These are phyloP conservation scores for Chionomys nivalis DNA, from an alignment of 2,113 vertebrate genomes.

Conservation along the genomic window DNA sequence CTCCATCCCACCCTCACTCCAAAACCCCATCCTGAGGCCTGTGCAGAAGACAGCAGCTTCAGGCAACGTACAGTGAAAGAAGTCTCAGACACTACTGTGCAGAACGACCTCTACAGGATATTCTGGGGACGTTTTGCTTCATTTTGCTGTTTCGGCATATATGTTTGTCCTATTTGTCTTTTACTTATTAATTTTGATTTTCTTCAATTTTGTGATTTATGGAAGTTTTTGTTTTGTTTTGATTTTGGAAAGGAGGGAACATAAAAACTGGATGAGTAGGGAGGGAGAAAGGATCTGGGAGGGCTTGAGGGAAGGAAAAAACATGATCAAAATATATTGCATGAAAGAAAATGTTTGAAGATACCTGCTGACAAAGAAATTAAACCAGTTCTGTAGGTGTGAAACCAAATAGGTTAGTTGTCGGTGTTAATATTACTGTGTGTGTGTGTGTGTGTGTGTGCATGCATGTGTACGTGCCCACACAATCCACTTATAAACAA, in stretches of 20 bases:
- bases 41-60: not conserved
- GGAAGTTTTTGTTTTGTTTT: not conserved
- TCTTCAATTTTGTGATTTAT: not conserved
- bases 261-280: not conserved
- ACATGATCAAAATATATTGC: not conserved
- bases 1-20: conserved; percentile 61
- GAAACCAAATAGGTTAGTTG: not conserved
- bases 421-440: not conserved
- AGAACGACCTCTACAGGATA: not conserved
- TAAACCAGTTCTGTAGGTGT: not conserved
- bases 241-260: not conserved
- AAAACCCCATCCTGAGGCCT: conserved; percentile 41
- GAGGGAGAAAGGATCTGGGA: not conserved
- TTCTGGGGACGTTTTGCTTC: not conserved
- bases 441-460: too few relatives aligned
- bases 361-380: not conserved
- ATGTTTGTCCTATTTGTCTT: not conserved
- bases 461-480: not conserved
- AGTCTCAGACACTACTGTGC: not conserved
- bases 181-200: not conserved
- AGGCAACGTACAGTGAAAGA: not conserved
- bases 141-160: not conserved
- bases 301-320: not conserved
- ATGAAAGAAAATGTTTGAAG: not conserved
- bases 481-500: not conserved